phyloP scores from a whole-genome alignment of 2,888 invertebrate species.

The Drosophila niveifrons region DNA sequence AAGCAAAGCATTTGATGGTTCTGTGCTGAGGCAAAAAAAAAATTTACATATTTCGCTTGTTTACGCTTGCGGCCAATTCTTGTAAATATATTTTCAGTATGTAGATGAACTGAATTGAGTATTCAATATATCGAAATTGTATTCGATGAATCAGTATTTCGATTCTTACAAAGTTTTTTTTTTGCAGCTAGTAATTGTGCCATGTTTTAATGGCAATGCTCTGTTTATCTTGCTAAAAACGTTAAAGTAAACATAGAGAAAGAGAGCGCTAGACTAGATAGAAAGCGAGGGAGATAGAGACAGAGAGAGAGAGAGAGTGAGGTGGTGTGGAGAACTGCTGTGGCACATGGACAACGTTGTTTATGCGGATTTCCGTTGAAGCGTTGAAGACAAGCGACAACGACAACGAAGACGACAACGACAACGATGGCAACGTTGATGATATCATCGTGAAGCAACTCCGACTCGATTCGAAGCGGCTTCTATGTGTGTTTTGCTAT shows the following conservation, averaged over 20 bases:
- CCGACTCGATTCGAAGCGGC: slow-evolving; percentile 29
- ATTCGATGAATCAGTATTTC: slow-evolving; percentile 27
- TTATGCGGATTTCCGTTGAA: slow-evolving; percentile 82
- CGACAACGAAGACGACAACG: slow-evolving; percentile 21
- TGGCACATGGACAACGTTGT: slow-evolving; percentile 68
- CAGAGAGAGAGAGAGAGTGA: slow-evolving; percentile 5
- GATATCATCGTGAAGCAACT: slow-evolving; percentile 72
- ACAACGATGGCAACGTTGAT: slow-evolving; percentile 56
- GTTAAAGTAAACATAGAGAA: slow-evolving; percentile 68
- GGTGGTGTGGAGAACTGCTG: slow-evolving; percentile 25
- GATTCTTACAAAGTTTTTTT: slow-evolving; percentile 32
- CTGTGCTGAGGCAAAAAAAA: neutral
- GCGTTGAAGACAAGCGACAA: slow-evolving; percentile 46
- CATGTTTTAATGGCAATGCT: slow-evolving; percentile 60
- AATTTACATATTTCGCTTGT: slow-evolving; percentile 30
- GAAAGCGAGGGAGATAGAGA: slow-evolving; percentile 6
- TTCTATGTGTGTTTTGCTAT: slow-evolving; percentile 67
- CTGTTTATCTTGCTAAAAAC: slow-evolving; percentile 76
- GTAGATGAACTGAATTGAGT: slow-evolving; percentile 22
- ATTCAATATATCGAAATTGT: slow-evolving; percentile 23
- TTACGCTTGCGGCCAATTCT: slow-evolving; percentile 17
- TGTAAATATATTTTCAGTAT: slow-evolving; percentile 21
- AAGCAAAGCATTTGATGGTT: slow-evolving; percentile 10
- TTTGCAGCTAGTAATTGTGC: slow-evolving; percentile 59
- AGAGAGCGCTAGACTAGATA: slow-evolving; percentile 13